Conservation (phyloP, 2,888 invertebrate genomes). For the Drosophila niveifrons region DNA sequence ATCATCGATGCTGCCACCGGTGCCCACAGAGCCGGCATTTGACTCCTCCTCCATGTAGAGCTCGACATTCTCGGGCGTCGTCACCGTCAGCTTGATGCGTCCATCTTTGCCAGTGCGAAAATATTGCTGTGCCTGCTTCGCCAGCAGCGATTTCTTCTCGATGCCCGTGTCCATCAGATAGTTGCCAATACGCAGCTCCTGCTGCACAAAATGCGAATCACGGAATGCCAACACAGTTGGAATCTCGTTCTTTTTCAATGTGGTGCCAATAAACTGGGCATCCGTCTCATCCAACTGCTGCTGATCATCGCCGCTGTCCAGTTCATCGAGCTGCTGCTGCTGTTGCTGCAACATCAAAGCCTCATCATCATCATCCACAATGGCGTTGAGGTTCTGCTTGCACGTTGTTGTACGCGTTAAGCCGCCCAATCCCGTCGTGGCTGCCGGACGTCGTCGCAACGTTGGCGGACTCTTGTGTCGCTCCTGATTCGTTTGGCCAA, state of each 20-base stretch:
- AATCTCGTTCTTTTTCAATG: conserved; percentile 84
- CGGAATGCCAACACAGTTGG: conserved; percentile 84
- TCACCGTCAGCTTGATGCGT: conserved; percentile 82
- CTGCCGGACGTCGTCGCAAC: conserved; percentile 26
- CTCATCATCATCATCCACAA: conserved; percentile 55
- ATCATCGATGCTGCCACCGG: conserved; percentile 69
- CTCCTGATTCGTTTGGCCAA: conserved; percentile 60
- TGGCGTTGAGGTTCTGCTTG: conserved; percentile 80
- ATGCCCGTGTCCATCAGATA: conserved; percentile 85
- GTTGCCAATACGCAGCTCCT: conserved; percentile 85
- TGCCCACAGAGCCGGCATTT: conserved; percentile 59
- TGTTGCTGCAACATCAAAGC: conserved; percentile 11
- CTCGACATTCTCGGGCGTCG: conserved; percentile 84
- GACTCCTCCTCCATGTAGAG: conserved; percentile 79
- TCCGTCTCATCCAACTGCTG: conserved; percentile 30
- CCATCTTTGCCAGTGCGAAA: conserved; percentile 69
- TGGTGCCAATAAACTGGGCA: conserved; percentile 65
- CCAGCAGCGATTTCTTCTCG: conserved; percentile 79
- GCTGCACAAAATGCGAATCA: conserved; percentile 85
- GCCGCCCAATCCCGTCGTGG: conserved; percentile 44
- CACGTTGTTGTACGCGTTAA: conserved; percentile 83
- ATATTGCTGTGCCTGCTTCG: conserved; percentile 65
- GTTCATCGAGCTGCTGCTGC: conserved; percentile 22
- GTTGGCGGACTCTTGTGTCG: conserved; percentile 64
- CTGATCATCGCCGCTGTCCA: conserved; percentile 29